phyloP scores from a whole-genome alignment of 1,140 invertebrate species.

The Ceratina japonica region DNA sequence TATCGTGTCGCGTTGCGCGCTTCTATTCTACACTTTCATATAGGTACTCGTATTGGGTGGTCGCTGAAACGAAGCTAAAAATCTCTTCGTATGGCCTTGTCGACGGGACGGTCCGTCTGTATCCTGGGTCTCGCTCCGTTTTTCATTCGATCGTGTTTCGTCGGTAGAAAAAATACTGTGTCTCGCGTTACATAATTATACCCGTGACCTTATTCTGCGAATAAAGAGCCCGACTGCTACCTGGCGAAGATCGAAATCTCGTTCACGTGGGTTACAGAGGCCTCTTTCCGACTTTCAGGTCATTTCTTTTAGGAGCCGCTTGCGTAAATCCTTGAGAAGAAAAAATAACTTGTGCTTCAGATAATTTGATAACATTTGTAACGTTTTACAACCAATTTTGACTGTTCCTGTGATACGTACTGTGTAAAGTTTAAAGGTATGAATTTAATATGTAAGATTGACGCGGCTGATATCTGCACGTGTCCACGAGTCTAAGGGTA shows the following conservation, averaged over 20 bases:
- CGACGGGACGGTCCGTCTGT: not conserved
- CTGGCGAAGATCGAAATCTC: conserved; percentile 18
- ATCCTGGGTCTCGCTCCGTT: not conserved
- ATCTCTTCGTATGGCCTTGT: conserved; percentile 15
- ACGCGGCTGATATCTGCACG: not conserved
- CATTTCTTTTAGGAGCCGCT: not conserved
- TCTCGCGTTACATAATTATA: conserved; percentile 40
- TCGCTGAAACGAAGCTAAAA: conserved; percentile 1
- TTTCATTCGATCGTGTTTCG: conserved; percentile 15
- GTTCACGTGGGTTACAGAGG: not conserved
- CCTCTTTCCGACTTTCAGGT: not conserved
- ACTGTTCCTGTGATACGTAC: not conserved
- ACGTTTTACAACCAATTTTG: not conserved
- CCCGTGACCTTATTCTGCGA: conserved; percentile 46
- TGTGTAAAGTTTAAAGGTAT: not conserved
- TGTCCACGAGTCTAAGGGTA: not conserved
- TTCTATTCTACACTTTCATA: not conserved
- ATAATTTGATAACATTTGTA: too few relatives aligned
- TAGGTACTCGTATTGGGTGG: conserved; percentile 1
- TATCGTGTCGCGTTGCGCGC: conserved; percentile 49
- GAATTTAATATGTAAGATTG: not conserved
- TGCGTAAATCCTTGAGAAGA: not conserved
- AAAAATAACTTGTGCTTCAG: too few relatives aligned
- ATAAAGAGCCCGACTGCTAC: conserved; percentile 8
- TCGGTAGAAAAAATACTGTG: not conserved